Conservation (phyloP, 1,140 invertebrate genomes). For the Battus philenor region DNA sequence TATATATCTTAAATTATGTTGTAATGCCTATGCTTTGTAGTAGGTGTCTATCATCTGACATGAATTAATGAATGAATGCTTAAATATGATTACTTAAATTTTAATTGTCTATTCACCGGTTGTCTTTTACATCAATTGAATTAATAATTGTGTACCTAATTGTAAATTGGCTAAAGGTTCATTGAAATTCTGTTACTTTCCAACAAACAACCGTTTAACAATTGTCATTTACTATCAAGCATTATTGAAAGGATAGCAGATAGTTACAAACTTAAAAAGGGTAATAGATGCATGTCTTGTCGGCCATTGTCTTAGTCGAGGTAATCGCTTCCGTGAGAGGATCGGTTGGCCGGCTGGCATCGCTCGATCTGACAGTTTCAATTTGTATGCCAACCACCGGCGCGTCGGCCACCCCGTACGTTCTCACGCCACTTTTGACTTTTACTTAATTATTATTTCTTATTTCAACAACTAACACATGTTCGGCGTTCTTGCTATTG, state of each 20-base stretch:
- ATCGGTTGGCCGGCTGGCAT: conserved; percentile 30
- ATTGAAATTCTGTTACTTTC: conserved; percentile 5
- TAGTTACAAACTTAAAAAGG: conserved; percentile 55
- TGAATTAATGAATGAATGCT: no score
- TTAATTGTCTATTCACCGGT: no score
- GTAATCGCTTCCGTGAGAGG: conserved; percentile 71
- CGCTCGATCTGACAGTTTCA: conserved; percentile 59
- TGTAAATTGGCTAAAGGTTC: background rate
- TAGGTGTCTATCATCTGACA: no score
- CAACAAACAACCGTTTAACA: conserved; percentile 14
- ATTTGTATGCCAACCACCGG: conserved; percentile 67
- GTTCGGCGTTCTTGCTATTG: conserved; percentile 30
- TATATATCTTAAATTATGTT: no score
- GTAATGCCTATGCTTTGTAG: no score
- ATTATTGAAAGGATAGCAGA: conserved; percentile 43
- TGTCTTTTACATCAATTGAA: no score
- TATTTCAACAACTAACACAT: conserved; percentile 56
- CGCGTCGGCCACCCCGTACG: conserved; percentile 48
- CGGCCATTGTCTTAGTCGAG: conserved; percentile 58
- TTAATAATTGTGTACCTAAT: no score
- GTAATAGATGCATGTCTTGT: conserved; percentile 69
- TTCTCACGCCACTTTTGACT: conserved; percentile 63
- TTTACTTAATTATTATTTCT: conserved; percentile 70
- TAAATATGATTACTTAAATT: no score
- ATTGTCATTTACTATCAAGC: conserved; percentile 38